Evolutionary conservation across 2,888 invertebrate genomes (phyloP).

Genomic region (Scaptomyza flava): DNA sequence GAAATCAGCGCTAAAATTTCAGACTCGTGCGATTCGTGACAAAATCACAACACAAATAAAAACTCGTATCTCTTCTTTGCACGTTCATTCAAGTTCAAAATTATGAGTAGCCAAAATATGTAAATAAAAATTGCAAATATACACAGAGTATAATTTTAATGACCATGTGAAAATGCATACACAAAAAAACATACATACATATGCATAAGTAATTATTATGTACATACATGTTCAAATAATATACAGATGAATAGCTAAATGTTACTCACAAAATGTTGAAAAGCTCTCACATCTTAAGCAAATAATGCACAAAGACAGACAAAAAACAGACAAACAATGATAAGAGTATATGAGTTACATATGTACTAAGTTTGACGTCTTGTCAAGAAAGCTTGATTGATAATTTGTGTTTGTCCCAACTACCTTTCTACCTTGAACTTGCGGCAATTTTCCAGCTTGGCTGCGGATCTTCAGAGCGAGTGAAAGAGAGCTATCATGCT

Average conservation of each 20-base stretch:
- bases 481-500: not conserved
- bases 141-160: conserved; percentile 18
- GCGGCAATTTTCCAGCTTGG: conserved; percentile 15
- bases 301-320: conserved; percentile 16
- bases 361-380: conserved; percentile 1
- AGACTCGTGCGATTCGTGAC: conserved; percentile 38
- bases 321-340: not conserved
- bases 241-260: conserved; percentile 28
- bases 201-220: not conserved
- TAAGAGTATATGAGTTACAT: not conserved
- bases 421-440: conserved; percentile 61
- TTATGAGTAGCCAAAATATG: conserved; percentile 32
- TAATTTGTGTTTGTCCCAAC: conserved; percentile 21
- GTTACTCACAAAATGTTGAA: conserved; percentile 54
- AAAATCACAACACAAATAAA: conserved; percentile 37
- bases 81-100: conserved; percentile 8
- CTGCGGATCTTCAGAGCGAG: not conserved
- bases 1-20: conserved; percentile 53
- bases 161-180: conserved; percentile 10
- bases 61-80: not conserved
- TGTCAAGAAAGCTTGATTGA: conserved; percentile 4
- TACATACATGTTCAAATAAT: no score
- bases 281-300: conserved; percentile 8
- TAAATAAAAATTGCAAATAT: conserved; percentile 9
- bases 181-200: not conserved